Base-by-base conservation (phyloP, 2,888 invertebrate genomes). In the Xanthia togata region DNA sequence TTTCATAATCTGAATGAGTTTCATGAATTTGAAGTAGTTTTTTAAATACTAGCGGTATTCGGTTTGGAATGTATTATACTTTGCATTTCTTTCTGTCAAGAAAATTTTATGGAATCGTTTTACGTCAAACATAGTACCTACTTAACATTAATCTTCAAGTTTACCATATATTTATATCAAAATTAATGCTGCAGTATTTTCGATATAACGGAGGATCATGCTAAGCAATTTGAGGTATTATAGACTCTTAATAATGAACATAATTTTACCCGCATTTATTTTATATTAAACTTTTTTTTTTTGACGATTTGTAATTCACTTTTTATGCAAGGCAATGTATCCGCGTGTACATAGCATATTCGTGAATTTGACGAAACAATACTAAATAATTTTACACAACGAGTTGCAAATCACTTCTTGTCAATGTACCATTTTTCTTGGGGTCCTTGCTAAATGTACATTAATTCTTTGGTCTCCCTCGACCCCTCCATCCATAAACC, bases 261-360 rank as follows among this genome's bases (percentile, higher is more conserved):
- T 70, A 1, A 63, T 81, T 83, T 78, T 79, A 73, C 70, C 62
- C 69, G 86, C 86, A 88, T 87, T 88, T 87, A 86, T 87, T 88
- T 83, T 83, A 80, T 70, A 72, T 74, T 81, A 72, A 60, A 75
- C 76, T 70, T 62, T 74, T 38, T 23, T 72, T 70, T 63, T 55
- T 76, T 64, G 31, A 59, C 53, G 20, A 41, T 70, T 67, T 3
- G 14, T 14, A 65, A 67, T 68, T 14, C 31, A 62, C 4, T 60
- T 76, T 68, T 47, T 50, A 38, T 69, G 47, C n/a, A n/a, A n/a
- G n/a, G n/a, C 31, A 75, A 65, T 57, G n/a, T 17, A 23, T 60
- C 23, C 35, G 4, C 9, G 63, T 70, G 59, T 38, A 35, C 47
- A 35, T 31, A 53, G 70, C 50, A 59, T 57, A n/a, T 26, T 85